These are phyloP conservation scores for Trichogramma evanescens DNA, from an alignment of 2,888 invertebrate genomes.

Conservation along the genomic window DNA sequence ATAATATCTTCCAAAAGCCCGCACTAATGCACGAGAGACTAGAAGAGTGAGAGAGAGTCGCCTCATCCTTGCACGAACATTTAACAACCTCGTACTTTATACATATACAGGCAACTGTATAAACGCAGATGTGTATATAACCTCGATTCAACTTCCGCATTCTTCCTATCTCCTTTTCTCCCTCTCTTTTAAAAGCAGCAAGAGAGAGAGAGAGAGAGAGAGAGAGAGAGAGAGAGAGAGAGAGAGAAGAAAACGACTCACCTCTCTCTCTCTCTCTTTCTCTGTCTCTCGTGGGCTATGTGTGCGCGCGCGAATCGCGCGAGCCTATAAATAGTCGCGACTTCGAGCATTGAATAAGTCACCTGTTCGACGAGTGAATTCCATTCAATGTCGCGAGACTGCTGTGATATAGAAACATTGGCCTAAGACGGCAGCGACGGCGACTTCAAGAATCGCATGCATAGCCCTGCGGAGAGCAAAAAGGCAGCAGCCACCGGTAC, in stretches of 20 bases:
- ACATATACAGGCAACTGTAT: not conserved
- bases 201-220: not conserved
- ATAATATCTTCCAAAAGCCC: no score
- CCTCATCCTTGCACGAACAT: no score
- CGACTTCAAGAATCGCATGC: not conserved
- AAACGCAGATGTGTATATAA: not conserved
- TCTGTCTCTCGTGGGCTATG: not conserved
- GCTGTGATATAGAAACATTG: slow-evolving; percentile 2
- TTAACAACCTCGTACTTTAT: no score
- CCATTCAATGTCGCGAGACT: slow-evolving; percentile 17
- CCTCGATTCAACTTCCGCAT: slow-evolving; percentile 4
- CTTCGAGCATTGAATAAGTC: not conserved
- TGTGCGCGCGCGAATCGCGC: not conserved
- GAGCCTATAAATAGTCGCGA: slow-evolving; percentile 14
- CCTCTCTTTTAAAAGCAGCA: slow-evolving; percentile 2
- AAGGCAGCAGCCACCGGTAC: slow-evolving; percentile 2
- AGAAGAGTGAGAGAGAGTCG: no score
- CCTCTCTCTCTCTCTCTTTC: not conserved
- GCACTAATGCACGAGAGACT: no score
- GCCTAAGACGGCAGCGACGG: not conserved
- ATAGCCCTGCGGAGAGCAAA: not conserved
- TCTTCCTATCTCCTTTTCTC: slow-evolving; percentile 1
- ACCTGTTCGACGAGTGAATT: slow-evolving; percentile 14
- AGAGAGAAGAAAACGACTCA: not conserved
- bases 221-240: not conserved